phyloP scores from a whole-genome alignment of 2,888 invertebrate species.

The Eristalis intricaria region DNA sequence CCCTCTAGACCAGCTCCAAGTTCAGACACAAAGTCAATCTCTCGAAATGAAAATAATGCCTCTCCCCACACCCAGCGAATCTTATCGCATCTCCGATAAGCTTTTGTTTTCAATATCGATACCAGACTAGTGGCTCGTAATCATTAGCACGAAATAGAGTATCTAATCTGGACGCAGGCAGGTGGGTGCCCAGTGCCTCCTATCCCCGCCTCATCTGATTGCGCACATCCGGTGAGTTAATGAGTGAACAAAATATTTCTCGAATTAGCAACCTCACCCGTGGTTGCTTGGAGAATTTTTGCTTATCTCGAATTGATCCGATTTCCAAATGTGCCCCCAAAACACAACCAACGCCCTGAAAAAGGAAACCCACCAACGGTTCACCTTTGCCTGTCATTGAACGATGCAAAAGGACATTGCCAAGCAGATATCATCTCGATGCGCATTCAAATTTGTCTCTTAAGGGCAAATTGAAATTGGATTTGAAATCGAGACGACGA shows the following conservation, averaged over 20 bases:
- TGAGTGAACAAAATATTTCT: background rate
- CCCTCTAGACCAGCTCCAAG: too few relatives aligned
- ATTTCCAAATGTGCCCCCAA: background rate
- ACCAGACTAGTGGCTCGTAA: background rate
- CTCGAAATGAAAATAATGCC: too few relatives aligned
- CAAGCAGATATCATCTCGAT: background rate
- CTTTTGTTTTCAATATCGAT: background rate
- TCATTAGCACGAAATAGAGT: background rate
- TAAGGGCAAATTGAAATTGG: constrained; percentile 44
- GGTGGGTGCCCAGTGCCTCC: background rate
- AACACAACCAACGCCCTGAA: background rate
- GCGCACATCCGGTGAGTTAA: background rate
- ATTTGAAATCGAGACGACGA: constrained; percentile 18
- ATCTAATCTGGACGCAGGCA: background rate
- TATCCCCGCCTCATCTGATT: background rate
- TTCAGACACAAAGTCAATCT: too few relatives aligned
- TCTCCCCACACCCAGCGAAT: background rate
- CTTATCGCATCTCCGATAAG: background rate
- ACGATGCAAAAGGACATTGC: background rate
- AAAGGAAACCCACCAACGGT: background rate
- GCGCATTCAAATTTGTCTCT: background rate
- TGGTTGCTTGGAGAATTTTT: background rate
- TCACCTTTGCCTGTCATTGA: background rate
- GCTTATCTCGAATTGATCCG: background rate
- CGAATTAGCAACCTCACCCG: background rate